Base-by-base conservation (phyloP, 2,888 invertebrate species). In the Odontocolon sp. region DNA sequence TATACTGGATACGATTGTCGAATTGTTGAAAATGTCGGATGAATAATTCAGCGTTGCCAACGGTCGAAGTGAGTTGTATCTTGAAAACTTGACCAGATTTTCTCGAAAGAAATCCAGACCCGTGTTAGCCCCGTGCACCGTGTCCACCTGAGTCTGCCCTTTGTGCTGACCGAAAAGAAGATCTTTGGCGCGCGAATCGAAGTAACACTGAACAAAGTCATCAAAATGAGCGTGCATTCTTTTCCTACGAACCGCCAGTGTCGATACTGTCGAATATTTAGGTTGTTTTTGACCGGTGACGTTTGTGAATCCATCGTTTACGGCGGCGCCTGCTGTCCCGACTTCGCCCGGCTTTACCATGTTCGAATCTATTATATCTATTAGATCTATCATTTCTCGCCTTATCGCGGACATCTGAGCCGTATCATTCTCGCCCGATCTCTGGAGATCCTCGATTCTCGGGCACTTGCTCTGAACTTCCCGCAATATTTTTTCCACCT, bases 21-120 rank as follows among this genome's bases (percentile, higher is more conserved):
- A 96, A 87, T 95, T 95, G 88, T 96, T 96, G 88, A 96, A 96
- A 63, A 97, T 94, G 90, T 98, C 98, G 86, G 95, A 95, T 79
- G 97, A 96, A 90, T 98, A 98, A 82, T 96, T 96, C 2, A 98
- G 92, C 3, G 97, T 97, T 2, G 98, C 97, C 4, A 98, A 91
- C 14, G 96, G 95, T 8, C 96, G 92, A 79, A 98, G 92, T 11
- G 94, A 93, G 81, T 94, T 95, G 89, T 95, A 97, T 50, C 95
- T 92, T 0, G 96, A 96, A 90, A 97, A 96, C 87, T 96, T 96
- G 0, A 95, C 95, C 63, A 98, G 92, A 91, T 96, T 96, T 85
- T 96, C 95, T 69, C 96, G 93, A 91, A 98, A 98, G 54, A 94
- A 91, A 82, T 95, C 94, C 59, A 96, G 91, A 0, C 95, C 94